Evolutionary conservation across 2,797 vertebrate species (phyloP).

Genomic region (Ambastaia sidthimunki): DNA sequence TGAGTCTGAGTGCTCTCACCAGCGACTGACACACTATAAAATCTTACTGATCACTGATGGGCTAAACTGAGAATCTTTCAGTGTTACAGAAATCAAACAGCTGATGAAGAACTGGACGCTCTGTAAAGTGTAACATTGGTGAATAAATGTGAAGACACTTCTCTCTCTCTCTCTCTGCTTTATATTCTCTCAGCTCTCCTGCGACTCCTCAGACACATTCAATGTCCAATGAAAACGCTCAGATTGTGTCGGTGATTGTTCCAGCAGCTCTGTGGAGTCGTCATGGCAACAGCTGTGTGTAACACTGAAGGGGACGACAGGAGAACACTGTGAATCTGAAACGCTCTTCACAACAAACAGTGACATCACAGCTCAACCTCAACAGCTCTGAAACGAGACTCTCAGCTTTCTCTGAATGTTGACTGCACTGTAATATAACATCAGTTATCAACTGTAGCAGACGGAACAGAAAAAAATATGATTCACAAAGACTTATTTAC

Average conservation of each 20-base stretch:
- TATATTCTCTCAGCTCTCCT: background rate
- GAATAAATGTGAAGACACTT: background rate
- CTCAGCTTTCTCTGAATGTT: too few species aligned
- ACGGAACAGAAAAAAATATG: too few species aligned
- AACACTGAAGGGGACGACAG: background rate
- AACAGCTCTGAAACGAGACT: too few species aligned
- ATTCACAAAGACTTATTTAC: too few species aligned
- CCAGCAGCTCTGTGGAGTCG: conserved; percentile 2
- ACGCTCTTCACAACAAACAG: background rate
- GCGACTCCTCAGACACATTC: background rate
- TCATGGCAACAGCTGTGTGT: conserved; percentile 18
- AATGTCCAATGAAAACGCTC: background rate
- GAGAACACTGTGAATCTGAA: background rate
- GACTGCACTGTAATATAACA: too few species aligned
- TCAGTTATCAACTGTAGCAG: too few species aligned
- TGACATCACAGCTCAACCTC: too few species aligned
- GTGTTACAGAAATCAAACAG: too few species aligned
- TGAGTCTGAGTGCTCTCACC: background rate
- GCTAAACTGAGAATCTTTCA: background rate
- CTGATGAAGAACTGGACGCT: background rate
- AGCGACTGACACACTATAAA: background rate
- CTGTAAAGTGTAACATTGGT: background rate
- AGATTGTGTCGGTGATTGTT: conserved; percentile 12
- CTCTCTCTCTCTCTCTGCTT: background rate
- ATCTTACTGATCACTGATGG: background rate